Conservation (phyloP, 2,797 vertebrate genomes). For the Hippopotamyrus pictus region DNA sequence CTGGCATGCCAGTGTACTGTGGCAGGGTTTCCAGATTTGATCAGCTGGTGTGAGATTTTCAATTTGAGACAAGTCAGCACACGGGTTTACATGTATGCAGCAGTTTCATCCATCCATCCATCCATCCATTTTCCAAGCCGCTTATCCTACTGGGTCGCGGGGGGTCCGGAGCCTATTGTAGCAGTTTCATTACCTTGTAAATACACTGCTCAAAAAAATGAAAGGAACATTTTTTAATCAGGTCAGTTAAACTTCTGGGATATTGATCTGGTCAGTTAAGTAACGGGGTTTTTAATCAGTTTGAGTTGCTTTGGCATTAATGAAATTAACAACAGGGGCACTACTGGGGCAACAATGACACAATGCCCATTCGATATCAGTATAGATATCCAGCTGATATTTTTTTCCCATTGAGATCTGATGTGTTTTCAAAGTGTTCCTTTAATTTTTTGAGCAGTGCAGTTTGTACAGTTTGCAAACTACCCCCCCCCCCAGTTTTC, state of each 20-base stretch:
- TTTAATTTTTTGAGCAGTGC: not conserved
- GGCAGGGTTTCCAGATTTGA: not conserved
- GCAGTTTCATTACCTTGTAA: too few species aligned
- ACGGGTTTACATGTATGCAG: not conserved
- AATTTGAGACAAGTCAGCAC: not conserved
- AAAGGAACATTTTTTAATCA: too few species aligned
- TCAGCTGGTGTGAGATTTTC: not conserved
- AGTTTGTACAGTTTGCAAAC: not conserved
- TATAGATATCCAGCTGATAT: not conserved
- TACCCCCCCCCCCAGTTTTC: not conserved
- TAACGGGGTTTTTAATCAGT: too few species aligned
- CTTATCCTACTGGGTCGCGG: too few species aligned
- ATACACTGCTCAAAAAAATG: not conserved
- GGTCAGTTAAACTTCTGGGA: too few species aligned
- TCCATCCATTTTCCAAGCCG: too few species aligned
- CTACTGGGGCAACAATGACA: not conserved
- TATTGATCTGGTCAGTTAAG: too few species aligned
- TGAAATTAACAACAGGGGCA: too few species aligned
- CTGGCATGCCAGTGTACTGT: not conserved
- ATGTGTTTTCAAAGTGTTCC: too few species aligned
- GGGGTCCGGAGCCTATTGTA: too few species aligned
- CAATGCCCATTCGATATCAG: not conserved
- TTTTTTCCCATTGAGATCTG: not conserved
- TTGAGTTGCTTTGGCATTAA: too few species aligned
- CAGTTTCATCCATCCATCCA: too few species aligned